Evolutionary conservation across 2,888 invertebrate species (phyloP), one percentile per base, ranked within the genome.

Genomic region (Gastrophysa polygoni): DNA sequence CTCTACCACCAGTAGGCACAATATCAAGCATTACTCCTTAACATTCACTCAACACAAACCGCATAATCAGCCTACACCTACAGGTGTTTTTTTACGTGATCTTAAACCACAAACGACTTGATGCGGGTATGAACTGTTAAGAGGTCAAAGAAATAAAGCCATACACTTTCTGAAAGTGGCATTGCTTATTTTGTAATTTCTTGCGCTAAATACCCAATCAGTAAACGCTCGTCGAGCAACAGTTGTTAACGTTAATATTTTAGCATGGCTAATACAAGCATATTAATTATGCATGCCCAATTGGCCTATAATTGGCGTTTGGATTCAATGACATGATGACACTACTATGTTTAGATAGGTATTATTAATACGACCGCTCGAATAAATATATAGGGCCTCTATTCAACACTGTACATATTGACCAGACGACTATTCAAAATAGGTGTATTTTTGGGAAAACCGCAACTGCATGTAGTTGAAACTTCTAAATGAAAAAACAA

Each of bases 251-350:
- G 75, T 80, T 80, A 80, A 81, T 81, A 81, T 80, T 81, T 80
- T 79, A 81, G 77, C 75, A 75, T 73, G 69, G 78, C 77, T 81
- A 79, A 80, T 80, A 80, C 79, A 70, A 70, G 68, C 75, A 75
- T 79, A 81, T 81, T 80, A 81, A 81, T 81, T 81, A 81, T 81
- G 79, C 77, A 81, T 79, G 80, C 77, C 78, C 80, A 80, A 81
- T 81, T 81, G 80, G 77, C 77, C 80, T 78, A 80, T 81, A 81
- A 81, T 81, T 80, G 80, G 78, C 78, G 78, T 79, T 81, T 78
- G 78, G 78, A 78, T 78, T 78, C 78, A 77, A 74, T 77, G 77
- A 79, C 78, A 80, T 78, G 78, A 78, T 78, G n/a, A n/a, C n/a
- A 78, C 78, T 74, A 70, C 74, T 74, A 72, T 76, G 77, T 77